phyloP scores from a whole-genome alignment of 30 jellyfish, hydroid and myxozoan genomes.

The Clytia hemisphaerica region DNA sequence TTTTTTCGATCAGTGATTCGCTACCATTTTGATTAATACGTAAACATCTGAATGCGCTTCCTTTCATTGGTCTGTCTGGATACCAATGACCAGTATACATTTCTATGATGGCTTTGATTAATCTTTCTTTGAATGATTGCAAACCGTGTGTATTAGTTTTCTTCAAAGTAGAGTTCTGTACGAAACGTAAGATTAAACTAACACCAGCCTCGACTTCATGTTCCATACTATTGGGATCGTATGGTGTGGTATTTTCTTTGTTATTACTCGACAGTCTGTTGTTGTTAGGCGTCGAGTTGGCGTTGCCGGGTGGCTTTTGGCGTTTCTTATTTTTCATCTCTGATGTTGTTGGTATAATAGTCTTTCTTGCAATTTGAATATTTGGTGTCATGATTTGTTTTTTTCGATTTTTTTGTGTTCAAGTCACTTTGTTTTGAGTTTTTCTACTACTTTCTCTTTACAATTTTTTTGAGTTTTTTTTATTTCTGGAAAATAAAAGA shows the following conservation, averaged over 20 bases:
- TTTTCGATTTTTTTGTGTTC: too few relatives aligned
- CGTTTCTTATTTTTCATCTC: conserved; percentile 29
- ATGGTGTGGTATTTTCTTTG: conserved; percentile 12
- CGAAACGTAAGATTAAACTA: conserved; percentile 4
- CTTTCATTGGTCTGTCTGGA: conserved; percentile 80
- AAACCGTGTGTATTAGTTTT: conserved; percentile 7
- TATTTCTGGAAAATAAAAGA: too few relatives aligned
- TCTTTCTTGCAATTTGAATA: conserved; percentile 29
- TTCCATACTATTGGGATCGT: conserved; percentile 27
- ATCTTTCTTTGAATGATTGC: conserved; percentile 10
- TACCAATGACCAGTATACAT: conserved; percentile 74
- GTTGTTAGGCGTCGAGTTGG: neutral
- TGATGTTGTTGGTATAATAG: conserved; percentile 15
- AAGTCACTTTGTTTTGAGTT: too few relatives aligned
- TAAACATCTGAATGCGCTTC: conserved; percentile 82
- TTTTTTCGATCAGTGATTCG: conserved; percentile 58
- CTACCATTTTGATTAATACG: conserved; percentile 70
- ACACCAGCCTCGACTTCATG: conserved; percentile 41
- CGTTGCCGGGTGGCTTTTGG: neutral
- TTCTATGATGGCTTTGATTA: conserved; percentile 2
- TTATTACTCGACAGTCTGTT: neutral
- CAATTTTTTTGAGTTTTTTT: too few relatives aligned
- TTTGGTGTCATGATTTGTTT: conserved; percentile 49
- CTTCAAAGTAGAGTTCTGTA: conserved; percentile 7
- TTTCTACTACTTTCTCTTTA: too few relatives aligned